Conservation (phyloP, 1,140 invertebrate genomes). For the Drosophila nikananu region DNA sequence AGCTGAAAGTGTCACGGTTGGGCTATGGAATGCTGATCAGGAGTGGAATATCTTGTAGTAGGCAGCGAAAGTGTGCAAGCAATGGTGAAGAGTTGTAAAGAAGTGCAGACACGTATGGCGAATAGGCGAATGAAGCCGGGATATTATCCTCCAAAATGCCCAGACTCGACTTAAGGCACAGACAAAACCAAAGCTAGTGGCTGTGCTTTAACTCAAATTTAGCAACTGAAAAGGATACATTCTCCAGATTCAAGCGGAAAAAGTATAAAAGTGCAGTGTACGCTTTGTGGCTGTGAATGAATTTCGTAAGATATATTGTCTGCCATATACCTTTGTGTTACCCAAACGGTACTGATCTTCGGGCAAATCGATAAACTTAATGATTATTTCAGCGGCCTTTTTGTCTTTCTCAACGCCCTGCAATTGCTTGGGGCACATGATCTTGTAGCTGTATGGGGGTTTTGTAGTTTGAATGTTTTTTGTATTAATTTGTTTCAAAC, state of each 20-base stretch:
- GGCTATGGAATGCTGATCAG: not conserved
- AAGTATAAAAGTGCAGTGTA: constrained; percentile 15
- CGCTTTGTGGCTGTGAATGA: constrained; percentile 31
- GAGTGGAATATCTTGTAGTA: not conserved
- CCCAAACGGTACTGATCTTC: constrained; percentile 97
- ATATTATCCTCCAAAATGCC: not conserved
- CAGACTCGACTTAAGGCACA: not conserved
- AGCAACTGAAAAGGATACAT: not conserved
- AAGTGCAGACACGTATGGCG: constrained; percentile 21
- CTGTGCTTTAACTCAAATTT: not conserved
- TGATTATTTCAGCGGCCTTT: constrained; percentile 95
- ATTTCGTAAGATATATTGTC: constrained; percentile 69
- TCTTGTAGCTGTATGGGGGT: constrained; percentile 92
- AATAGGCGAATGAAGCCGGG: not conserved
- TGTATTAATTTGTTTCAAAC: constrained; percentile 50
- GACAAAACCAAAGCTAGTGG: not conserved
- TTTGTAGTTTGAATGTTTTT: constrained; percentile 56
- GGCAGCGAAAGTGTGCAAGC: constrained; percentile 2
- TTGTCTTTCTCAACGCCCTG: constrained; percentile 92
- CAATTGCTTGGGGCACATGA: constrained; percentile 92
- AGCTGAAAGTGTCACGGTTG: constrained; percentile 33
- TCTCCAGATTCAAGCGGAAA: constrained; percentile 19
- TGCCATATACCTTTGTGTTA: constrained; percentile 94
- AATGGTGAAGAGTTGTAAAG: not conserved
- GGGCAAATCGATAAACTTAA: constrained; percentile 94